Base-by-base conservation (phyloP, 2,888 invertebrate species). In the Onthophagus sagittarius region DNA sequence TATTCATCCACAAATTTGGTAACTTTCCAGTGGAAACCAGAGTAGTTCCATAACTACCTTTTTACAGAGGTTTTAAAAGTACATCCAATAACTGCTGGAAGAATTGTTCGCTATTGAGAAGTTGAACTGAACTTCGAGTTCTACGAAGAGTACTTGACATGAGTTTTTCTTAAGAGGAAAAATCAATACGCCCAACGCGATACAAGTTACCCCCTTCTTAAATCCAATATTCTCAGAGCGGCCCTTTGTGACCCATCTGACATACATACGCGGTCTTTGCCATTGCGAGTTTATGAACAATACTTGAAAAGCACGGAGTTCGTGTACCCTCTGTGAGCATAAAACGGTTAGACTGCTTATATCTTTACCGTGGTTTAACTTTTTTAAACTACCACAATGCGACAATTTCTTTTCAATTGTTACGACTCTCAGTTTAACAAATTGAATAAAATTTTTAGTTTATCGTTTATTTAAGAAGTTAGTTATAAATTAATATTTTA, bases 261-360 rank as follows among this genome's bases (percentile, higher is more conserved):
- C 39, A 53, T 53, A 53, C 39, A 53, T 9, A 53, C 39, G 39
- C 39, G 39, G 9, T 53, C 39, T 53, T 72, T 72, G 33, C 33
- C 69, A 63, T 62, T 15, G 69, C 72, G 69, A 72, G 63, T 72
- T 72, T 72, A 72, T 72, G 69, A 69, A 72, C 72, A 72, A 69
- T 69, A 69, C 69, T 72, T 72, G 39, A 7, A 53, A 53, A 53
- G 39, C 39, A 9, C 7, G 1, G 39, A 53, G 9, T 53, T 7
- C 39, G 11, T 11, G 39, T 53, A 4, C 39, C 39, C 39, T 11
- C 2, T 53, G 39, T 53, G 39, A 11, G 39, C 11, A 53, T 53
- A 53, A 53, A 53, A 53, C 9, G 39, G 11, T 11, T 11, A 7
- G 39, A 53, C 6, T 53, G 39, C 39, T 11, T 53, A 53, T 11